phyloP scores from a whole-genome alignment of 2,797 vertebrate genomes.

The Enteromius argenteus region DNA sequence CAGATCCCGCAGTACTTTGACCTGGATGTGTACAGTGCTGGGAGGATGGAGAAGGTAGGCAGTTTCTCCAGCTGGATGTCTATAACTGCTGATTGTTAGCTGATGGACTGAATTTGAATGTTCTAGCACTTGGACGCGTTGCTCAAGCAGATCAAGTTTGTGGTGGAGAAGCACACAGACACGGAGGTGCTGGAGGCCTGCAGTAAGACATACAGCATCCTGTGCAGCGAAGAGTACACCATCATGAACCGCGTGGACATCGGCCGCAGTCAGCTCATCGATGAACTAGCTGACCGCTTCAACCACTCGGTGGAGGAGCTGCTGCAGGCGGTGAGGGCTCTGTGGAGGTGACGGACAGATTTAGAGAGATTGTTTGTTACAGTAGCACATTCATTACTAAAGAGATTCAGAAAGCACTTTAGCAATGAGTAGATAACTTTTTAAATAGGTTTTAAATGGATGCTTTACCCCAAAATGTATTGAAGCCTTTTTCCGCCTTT shows the following conservation, averaged over 20 bases:
- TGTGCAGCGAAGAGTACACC: conserved; percentile 98
- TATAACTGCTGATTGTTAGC: not conserved
- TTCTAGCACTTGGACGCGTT: conserved; percentile 92
- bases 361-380: conserved; percentile 15
- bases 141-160: conserved; percentile 96
- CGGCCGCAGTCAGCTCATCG: conserved; percentile 95
- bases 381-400: not conserved
- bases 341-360: conserved; percentile 35
- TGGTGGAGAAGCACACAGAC: conserved; percentile 98
- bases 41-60: conserved; percentile 88
- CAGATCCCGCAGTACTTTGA: conserved; percentile 98
- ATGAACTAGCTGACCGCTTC: conserved; percentile 96
- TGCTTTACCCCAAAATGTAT: not conserved
- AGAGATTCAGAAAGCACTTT: not conserved
- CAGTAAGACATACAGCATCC: conserved; percentile 98
- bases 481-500: too few relatives aligned
- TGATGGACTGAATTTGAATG: conserved; percentile 7
- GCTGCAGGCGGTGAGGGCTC: conserved; percentile 89
- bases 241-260: conserved; percentile 99
- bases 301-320: conserved; percentile 96
- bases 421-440: not conserved
- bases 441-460: not conserved
- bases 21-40: conserved; percentile 96
- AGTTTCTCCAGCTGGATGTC: not conserved
- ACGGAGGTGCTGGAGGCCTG: conserved; percentile 95